Evolutionary conservation across 2,113 vertebrate species (phyloP), one percentile per base, ranked within the genome.

Genomic region (Rana temporaria): DNA sequence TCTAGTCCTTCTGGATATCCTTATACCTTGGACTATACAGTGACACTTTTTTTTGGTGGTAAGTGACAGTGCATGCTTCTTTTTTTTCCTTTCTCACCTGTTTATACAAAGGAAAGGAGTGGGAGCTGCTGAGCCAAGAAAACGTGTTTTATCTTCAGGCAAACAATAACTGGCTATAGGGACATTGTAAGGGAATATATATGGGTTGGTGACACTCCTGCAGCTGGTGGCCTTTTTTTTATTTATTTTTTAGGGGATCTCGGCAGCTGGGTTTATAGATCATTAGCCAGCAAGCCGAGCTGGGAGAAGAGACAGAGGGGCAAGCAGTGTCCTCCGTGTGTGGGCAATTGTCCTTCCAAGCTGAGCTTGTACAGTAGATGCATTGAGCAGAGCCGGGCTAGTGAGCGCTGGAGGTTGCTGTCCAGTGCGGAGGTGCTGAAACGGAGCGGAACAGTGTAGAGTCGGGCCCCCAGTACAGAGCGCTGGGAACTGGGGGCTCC

Each of bases 41-140:
- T 20, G 85, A 86, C 84, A 81, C 84, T 72, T 53, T 86, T 86
- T 85, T 30, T 30, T n/a, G n/a, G 85, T 82, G 92, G 93, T 94
- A 85, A 92, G 93, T 92, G 84, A 38, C 24, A 65, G 68, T 24
- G 83, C 85, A 30, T 24, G 57, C 16, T 30, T 38, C 6, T 38
- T 38, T 6, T 38, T 38, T 30, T 30, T n/a, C 67, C 2, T 34
- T 30, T 18, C 16, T 66, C 20, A 24, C 20, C 32, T 38, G 16
- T 1, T 62, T 18, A 84, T 79, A 76, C 22, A 4, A 6, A 53
- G 30, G 85, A 78, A 90, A 87, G 85, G 69, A 75, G 80, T 74
- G 65, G 69, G 8, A 52, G 63, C 24, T 26, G 72, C 24, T 1
- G 34, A 48, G 4, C 42, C 34, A 24, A 24, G 42, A 66, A 70